Percentiles rank a stretch among this genome's conserved stretches.
phyloP scores from a whole-genome alignment of 1,140 invertebrate species.

The Drosophila navojoa region DNA sequence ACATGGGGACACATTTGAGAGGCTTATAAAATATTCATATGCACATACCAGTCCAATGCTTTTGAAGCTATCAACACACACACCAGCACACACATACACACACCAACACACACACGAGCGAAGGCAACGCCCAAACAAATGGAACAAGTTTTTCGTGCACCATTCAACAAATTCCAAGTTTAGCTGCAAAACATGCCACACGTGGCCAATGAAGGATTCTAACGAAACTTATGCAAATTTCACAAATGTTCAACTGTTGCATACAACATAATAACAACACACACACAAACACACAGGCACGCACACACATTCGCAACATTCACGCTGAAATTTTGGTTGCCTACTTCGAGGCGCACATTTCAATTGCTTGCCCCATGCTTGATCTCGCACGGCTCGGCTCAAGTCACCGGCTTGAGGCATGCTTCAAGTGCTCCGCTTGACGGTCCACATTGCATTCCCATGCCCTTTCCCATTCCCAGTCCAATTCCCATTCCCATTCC shows the following conservation, averaged over 20 bases:
- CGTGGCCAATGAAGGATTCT: slow-evolving; percentile 24
- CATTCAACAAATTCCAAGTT: slow-evolving; percentile 75
- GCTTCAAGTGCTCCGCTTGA: slow-evolving; percentile 9
- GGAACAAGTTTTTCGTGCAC: slow-evolving; percentile 69
- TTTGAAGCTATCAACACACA: slow-evolving; percentile 56
- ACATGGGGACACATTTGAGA: slow-evolving; percentile 35
- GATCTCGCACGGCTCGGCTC: slow-evolving; percentile 18
- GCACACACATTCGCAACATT: slow-evolving; percentile 1
- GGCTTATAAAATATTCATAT: slow-evolving; percentile 80
- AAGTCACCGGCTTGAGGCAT: slow-evolving; percentile 15
- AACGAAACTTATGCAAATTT: slow-evolving; percentile 76
- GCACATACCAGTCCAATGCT: slow-evolving; percentile 64
- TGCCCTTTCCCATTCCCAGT: not conserved
- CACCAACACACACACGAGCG: slow-evolving; percentile 4
- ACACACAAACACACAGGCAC: slow-evolving; percentile 14
- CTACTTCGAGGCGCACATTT: slow-evolving; percentile 39
- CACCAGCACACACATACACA: slow-evolving; percentile 33
- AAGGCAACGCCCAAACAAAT: slow-evolving; percentile 53
- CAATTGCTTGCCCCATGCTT: not conserved
- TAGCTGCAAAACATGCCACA: slow-evolving; percentile 27
- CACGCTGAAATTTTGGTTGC: slow-evolving; percentile 9
- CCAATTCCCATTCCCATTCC: not conserved
- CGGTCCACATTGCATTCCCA: slow-evolving; percentile 1
- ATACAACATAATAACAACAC: slow-evolving; percentile 33
- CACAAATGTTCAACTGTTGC: slow-evolving; percentile 75